Base-by-base conservation (phyloP, 2,888 invertebrate genomes). In the Phrixothrix hirtus region DNA sequence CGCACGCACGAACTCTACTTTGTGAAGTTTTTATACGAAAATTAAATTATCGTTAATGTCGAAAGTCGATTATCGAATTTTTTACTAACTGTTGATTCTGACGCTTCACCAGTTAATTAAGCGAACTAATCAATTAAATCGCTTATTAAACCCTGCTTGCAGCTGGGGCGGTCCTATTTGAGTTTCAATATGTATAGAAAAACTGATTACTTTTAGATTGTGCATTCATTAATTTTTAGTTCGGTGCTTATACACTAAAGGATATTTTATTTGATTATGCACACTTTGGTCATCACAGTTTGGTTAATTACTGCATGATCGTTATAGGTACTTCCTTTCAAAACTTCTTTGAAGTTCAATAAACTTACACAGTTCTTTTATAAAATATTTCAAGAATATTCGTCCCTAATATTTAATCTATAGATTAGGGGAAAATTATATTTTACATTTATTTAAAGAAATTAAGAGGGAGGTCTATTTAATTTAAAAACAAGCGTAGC, bases 91-190 rank as follows among this genome's bases (percentile, higher is more conserved):
- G 51, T 39, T 45, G 45, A 51, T 51, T 45, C 45, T 29, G 39
- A 35, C 51, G 51, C 39, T 51, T 51, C 51, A 31, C 29, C 44
- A 47, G 52, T 58, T 58, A 58, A 58, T 58, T 58, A 53, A 52
- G 49, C 48, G 47, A 53, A 50, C 42, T 52, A 45, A 58, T 58
- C 58, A 58, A 58, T 58, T 58, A 46, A 58, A 53, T 51, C 56
- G 55, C 56, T 58, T 58, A 58, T 58, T 58, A 58, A 58, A 58
- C 51, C 29, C 51, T 29, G 39, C 29, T 26, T 32, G 21, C 38
- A 29, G 36, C 14, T 27, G 38, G 34, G 34, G 43, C 43, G 38
- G 44, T 26, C 27, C 10, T 14, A 31, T 36, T 37, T 35, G 36
- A 10, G 31, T 27, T 21, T 21, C 21, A 13, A 31, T 31, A 17